Evolutionary conservation across 2,797 vertebrate genomes (phyloP), one percentile per base, ranked within the genome.

Genomic region (Hippopotamyrus pictus): DNA sequence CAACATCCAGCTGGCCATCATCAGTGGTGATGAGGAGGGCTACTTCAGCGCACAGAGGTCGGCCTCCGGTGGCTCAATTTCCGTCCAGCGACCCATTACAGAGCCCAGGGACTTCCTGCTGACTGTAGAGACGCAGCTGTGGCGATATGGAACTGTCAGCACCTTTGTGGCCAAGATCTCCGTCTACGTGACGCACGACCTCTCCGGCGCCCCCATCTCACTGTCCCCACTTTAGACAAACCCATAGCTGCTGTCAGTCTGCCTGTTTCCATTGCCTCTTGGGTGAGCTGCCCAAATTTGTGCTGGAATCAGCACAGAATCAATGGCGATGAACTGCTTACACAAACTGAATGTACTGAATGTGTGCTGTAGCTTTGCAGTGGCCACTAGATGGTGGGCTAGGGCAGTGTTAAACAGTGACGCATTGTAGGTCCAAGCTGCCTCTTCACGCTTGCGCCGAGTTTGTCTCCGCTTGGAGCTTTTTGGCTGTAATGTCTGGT

Each of bases 61-160:
- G 94, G 95, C 95, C 94, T 94, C 94, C 53, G 97, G 97, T 7
- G 98, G 97, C 11, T 94, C 98, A 92, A 96, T 99, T 95, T 96
- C 97, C 69, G 96, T 99, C 94, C 96, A 96, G 90, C 96, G 92
- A 92, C 95, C 95, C 57, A 95, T 99, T 94, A 92, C 93, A 73
- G 93, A 95, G 92, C 96, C 98, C 46, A 96, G 96, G 93, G 98
- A 99, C 95, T 96, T 98, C 94, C 96, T 97, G 86, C 96, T 99
- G 92, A 97, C 96, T 57, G 91, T 99, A 94, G 97, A 97, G 96
- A 97, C 99, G 94, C 97, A 96, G 87, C 96, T 99, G 90, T 95
- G 92, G 88, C 97, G 97, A 91, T 96, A 96, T 0, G 96, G 96
- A 94, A 95, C 94, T 59, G 73, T 96, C 92, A 97, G 94, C 95